Base-by-base conservation (phyloP, 2,888 invertebrate species). In the Abrostola triplasia region DNA sequence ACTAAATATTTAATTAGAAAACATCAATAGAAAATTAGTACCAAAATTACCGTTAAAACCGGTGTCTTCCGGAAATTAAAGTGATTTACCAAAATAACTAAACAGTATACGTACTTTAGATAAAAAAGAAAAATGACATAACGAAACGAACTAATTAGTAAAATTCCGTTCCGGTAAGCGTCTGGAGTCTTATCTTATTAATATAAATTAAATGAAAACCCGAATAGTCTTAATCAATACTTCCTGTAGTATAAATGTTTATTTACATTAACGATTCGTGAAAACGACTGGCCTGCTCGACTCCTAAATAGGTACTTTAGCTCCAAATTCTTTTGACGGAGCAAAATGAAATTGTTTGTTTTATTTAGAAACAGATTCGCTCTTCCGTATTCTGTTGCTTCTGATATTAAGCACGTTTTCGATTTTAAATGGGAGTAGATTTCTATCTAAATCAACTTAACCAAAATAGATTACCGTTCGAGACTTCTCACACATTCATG, bases 401-500 rank as follows among this genome's bases (percentile, higher is more conserved):
- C 70, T 50, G 64, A 64, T 44, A 9, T 24, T 36, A 40, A 58
- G 75, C 71, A 72, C 75, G 71, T 72, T 70, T 70, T 68, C 36
- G n/a, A 10, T 52, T 59, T 68, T 9, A 61, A 48, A 54, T 64
- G 7, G 5, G 13, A 36, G 24, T 1, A 24, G 24, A 36, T 40
- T 12, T 5, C 35, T 5, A 35, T 50, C 0, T 56, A 50, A 58
- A 70, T 64, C 51, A 36, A 5, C 11, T 57, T 42, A 60, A 49
- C 7, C 9, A 10, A 11, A 49, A 67, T 73, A 64, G 72, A 74
- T 76, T 70, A 60, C 70, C 65, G 70, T 76, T 63, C 63, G 66
- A 63, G 65, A 73, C 76, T 75, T 77, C 76, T 73, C 79, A 77
- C 80, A 77, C 84, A 82, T 81, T 79, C 77, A 52, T 52, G 67